Percentiles rank a stretch among this genome's conserved stretches.
Evolutionary conservation across 2,797 vertebrate species (phyloP).

Genomic region (Hypotaenidia okinawae): DNA sequence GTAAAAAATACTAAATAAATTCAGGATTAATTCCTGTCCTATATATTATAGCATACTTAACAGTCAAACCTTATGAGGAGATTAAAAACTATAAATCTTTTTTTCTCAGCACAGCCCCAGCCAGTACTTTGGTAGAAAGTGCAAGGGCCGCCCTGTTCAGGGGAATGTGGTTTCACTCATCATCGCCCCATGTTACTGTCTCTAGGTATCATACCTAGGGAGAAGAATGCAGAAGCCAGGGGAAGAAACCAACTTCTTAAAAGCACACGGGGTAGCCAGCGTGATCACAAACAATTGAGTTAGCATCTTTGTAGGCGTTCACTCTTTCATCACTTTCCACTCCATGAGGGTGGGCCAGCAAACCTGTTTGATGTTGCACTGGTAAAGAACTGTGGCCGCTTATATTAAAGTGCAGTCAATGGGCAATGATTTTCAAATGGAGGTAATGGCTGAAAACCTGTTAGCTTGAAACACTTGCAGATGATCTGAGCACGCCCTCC

Average conservation of each 20-base stretch:
- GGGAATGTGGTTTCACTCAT: slow-evolving; percentile 51
- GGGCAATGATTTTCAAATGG: not conserved
- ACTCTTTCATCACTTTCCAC: not conserved
- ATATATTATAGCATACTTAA: slow-evolving; percentile 73
- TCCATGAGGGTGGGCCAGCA: not conserved
- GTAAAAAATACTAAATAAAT: slow-evolving; percentile 72
- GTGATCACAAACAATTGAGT: not conserved
- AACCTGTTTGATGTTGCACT: not conserved
- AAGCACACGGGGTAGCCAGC: not conserved
- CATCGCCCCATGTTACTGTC: slow-evolving; percentile 1
- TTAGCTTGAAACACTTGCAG: slow-evolving; percentile 31
- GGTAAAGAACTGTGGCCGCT: not conserved
- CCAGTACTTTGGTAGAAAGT: slow-evolving; percentile 54
- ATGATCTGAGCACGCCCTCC: slow-evolving; percentile 25
- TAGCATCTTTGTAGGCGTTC: not conserved
- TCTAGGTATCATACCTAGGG: not conserved
- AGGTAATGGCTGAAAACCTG: not conserved
- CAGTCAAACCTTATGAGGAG: slow-evolving; percentile 66
- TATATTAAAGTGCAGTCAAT: not conserved
- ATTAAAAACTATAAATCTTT: slow-evolving; percentile 76
- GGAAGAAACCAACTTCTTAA: not conserved
- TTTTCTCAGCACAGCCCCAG: slow-evolving; percentile 30
- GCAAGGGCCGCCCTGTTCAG: slow-evolving; percentile 49
- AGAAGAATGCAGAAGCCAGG: not conserved
- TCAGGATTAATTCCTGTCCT: slow-evolving; percentile 72